These are phyloP conservation scores for Phrynocephalus vlangalii DNA, from an alignment of 2,797 vertebrate species.

Conservation along the genomic window DNA sequence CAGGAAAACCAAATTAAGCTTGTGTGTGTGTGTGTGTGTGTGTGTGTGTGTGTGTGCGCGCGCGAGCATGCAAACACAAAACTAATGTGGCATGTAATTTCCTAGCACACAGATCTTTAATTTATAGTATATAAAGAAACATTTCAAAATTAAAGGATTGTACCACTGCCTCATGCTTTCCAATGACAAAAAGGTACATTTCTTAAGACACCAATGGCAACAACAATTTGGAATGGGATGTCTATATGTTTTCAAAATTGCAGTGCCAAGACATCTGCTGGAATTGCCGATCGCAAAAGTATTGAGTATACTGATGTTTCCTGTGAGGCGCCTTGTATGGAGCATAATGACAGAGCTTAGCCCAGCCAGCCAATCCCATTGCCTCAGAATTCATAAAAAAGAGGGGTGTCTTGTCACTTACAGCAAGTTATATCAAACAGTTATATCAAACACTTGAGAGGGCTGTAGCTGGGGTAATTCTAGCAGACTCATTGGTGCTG, in stretches of 20 bases:
- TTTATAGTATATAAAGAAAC: neutral
- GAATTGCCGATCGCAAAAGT: no score
- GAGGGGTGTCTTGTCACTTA: neutral
- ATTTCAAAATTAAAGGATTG: no score
- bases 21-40: no score
- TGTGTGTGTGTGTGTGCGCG: no score
- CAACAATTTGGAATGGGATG: no score
- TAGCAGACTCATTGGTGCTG: neutral
- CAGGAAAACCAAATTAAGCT: neutral
- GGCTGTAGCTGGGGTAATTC: neutral
- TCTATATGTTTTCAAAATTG: no score
- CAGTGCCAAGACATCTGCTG: no score
- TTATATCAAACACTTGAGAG: neutral
- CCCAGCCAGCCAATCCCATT: no score
- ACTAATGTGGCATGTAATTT: neutral
- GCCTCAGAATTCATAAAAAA: neutral
- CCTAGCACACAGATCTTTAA: neutral
- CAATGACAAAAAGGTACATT: neutral
- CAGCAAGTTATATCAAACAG: neutral
- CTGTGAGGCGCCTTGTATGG: no score
- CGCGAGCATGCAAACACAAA: neutral
- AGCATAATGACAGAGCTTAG: no score
- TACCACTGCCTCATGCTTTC: neutral
- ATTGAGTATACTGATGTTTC: no score
- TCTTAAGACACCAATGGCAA: neutral